Base-by-base conservation (phyloP, 2,888 invertebrate species). In the Beris chalybata region DNA sequence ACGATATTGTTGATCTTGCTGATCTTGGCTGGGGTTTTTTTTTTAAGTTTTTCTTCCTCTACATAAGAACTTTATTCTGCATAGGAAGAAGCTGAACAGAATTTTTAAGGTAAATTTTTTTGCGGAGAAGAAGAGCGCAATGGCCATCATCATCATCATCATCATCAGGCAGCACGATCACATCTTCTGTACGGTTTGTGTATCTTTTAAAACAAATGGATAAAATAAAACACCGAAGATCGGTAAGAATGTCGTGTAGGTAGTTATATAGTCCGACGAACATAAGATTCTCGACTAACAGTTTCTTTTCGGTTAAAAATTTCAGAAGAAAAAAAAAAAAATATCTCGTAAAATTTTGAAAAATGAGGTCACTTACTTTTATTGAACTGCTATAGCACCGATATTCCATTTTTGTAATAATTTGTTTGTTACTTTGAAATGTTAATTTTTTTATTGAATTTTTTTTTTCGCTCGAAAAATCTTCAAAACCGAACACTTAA, bases 311-410 rank as follows among this genome's bases (percentile, higher is more conserved):
- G 61, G 64, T 55, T 54, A 64, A 66, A 66, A 61, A 61, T 50
- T 50, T 61, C 52, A 43, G 61, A 61, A 61, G 52, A 50, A 59
- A 61, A 50, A 64, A 15, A 53, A 50, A 59, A 61, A 50, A 64
- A 15, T 44, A 53, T 64, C 64, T 64, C 44, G 38, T 53, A 31
- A 22, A 29, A 50, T 4, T 22, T 13, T 22, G 22, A 13, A 45
- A 64, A 79, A 76, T 78, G 77, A 73, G 79, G 79, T 79, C 79
- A 79, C 79, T 79, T 79, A 79, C 79, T 78, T 79, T 79, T 75
- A 75, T 76, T 74, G 76, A 77, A 76, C 76, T 77, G 75, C 77
- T 77, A 75, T 75, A 78, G 78, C 77, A 77, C 77, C 78, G 78
- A 78, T 78, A 79, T 78, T 79, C 79, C 79, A 79, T 79, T 74